Percentiles rank a stretch among this genome's conserved stretches.
phyloP scores from a whole-genome alignment of 2,797 vertebrate species.

The Ispidina lecontei region DNA sequence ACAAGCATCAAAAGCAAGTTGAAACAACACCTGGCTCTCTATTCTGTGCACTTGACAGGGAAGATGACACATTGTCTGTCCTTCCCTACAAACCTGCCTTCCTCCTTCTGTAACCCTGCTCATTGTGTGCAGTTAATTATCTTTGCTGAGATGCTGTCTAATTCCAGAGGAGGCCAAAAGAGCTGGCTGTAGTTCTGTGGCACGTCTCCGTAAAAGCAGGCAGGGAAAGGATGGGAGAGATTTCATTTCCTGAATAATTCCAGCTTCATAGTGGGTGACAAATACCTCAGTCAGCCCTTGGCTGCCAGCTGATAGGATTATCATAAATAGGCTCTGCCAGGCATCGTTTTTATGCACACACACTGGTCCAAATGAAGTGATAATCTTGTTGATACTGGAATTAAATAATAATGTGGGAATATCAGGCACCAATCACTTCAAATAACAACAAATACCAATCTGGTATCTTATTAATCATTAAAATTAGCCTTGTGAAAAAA shows the following conservation, averaged over 20 bases:
- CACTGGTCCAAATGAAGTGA: slow-evolving; percentile 17
- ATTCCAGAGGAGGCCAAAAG: neutral
- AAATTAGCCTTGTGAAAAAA: slow-evolving; percentile 17
- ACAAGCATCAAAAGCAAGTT: neutral
- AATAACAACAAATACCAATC: slow-evolving; percentile 32
- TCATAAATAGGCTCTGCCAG: neutral
- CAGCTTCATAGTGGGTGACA: slow-evolving; percentile 4
- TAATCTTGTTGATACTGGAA: slow-evolving; percentile 46
- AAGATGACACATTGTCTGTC: neutral
- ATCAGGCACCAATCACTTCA: neutral
- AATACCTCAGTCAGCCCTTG: slow-evolving; percentile 6
- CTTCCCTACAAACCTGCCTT: neutral
- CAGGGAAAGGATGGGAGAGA: neutral
- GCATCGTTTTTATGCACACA: slow-evolving; percentile 1
- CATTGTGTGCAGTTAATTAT: neutral
- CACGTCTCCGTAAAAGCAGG: neutral
- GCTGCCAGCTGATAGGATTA: slow-evolving; percentile 40
- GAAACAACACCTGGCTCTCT: neutral
- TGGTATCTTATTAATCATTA: slow-evolving; percentile 28
- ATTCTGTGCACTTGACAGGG: neutral
- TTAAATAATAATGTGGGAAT: slow-evolving; percentile 26
- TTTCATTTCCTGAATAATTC: neutral
- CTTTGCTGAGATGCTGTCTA: neutral
- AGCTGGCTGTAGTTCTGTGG: neutral
- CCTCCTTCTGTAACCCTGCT: neutral